A percentile compares a stretch with the other conserved stretches of the same genome.
These are phyloP conservation scores for Ichneumoninae sp. DNA, from an alignment of 2,888 invertebrate genomes.

Conservation along the genomic window DNA sequence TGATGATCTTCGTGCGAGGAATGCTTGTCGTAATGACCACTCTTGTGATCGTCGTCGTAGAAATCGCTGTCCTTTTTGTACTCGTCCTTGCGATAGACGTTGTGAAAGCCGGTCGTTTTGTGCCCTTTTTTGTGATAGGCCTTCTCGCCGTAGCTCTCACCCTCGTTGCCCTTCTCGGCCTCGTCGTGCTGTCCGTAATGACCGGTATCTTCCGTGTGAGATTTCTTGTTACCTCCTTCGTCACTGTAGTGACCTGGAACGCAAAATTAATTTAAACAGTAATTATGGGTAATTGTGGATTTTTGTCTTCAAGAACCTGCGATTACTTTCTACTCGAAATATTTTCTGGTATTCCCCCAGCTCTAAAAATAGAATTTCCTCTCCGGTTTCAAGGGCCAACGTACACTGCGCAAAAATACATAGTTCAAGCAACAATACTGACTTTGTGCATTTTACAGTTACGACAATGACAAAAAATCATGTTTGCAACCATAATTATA, in stretches of 20 bases:
- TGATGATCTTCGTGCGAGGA: constrained; percentile 91
- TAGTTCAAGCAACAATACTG: too few relatives aligned
- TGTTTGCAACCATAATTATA: too few relatives aligned
- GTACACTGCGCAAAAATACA: too few relatives aligned
- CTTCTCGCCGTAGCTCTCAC: constrained; percentile 88
- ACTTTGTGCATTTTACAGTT: too few relatives aligned
- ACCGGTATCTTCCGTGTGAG: constrained; percentile 88
- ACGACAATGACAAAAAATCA: too few relatives aligned
- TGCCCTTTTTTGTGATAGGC: constrained; percentile 94
- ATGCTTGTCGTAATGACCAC: constrained; percentile 92
- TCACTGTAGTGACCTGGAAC: constrained; percentile 86
- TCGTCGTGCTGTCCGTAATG: constrained; percentile 88
- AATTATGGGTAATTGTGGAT: neutral
- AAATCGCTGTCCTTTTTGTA: constrained; percentile 92
- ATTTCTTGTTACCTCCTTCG: constrained; percentile 87
- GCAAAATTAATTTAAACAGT: neutral
- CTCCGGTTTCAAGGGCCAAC: too few relatives aligned
- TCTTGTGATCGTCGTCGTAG: constrained; percentile 92
- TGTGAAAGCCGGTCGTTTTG: constrained; percentile 94
- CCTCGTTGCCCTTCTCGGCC: constrained; percentile 89
- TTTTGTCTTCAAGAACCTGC: neutral
- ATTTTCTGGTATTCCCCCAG: too few relatives aligned
- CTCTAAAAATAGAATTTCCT: too few relatives aligned
- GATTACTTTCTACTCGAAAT: too few relatives aligned
- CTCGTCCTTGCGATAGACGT: constrained; percentile 93